Evolutionary conservation across 2,888 invertebrate genomes (phyloP), one percentile per base, ranked within the genome.

Genomic region (Stenchaetothrips biformis): DNA sequence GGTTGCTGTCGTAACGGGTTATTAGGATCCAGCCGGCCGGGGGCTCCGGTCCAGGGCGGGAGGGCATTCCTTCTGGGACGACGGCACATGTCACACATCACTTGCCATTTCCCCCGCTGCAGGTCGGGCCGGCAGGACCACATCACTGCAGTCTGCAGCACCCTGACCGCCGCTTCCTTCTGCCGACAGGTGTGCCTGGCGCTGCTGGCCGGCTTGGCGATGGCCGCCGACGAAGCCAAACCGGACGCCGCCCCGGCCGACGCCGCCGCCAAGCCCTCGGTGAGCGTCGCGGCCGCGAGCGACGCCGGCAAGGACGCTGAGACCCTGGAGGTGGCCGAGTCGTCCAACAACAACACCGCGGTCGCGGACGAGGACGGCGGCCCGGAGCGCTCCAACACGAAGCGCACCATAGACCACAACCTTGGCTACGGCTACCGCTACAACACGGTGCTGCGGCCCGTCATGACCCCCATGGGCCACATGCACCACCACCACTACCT

Each of bases 381-480:
- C 67, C 21, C 9, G 8, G 21, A 21, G 67, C n/a, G 67, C 21
- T 21, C 21, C 83, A 90, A 90, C 85, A 89, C 88, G 0, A 94
- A 94, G 84, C 88, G 94, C 83, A 94, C 94, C 0, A 92, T 94
- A 18, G 92, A 94, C 82, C 90, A 91, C 0, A 91, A 92, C 79
- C 87, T 94, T 16, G 94, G 94, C 81, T 94, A 92, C 85, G 92
- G 92, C 9, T 91, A 90, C 82, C 88, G 67, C 25, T 74, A 74
- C 67, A 74, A 74, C 67, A 74, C 67, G 67, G 67, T 74, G 67
- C 67, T 74, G 67, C 67, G 67, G 25, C 67, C 67, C 67, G 67
- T 67, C 7, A 37, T 37, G 37, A 1, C 37, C 37, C 37, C 37
- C 37, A 37, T 37, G 37, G 37, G 37, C 37, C 67, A 67, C 53